Evolutionary conservation across 2,113 vertebrate genomes (phyloP), one percentile per base, ranked within the genome.

Genomic region (Myotis davidii): DNA sequence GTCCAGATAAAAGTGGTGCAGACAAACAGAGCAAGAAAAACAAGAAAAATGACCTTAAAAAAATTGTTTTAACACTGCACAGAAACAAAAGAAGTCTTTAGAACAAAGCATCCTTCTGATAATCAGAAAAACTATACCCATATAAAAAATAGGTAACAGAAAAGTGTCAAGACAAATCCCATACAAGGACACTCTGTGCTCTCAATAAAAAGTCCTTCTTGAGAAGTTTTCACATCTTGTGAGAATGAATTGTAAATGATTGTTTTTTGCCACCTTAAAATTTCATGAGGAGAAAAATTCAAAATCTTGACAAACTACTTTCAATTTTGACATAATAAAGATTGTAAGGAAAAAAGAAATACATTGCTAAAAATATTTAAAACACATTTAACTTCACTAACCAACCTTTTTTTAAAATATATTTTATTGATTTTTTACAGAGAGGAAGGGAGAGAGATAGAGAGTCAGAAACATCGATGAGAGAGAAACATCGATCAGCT

Each of bases 261-360:
- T 12, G 37, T 72, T 79, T 85, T 85, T 82, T 86, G 32, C 9
- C 32, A 86, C 61, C 34, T 70, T 90, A 54, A 93, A 85, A 39
- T 83, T 76, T 82, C 42, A 69, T 9, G 59, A 77, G 34, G 25
- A 82, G n/a, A 45, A 96, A 52, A 70, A 72, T 34, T 64, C 16
- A 86, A 93, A 90, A 90, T 76, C 74, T 69, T 70, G 42, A 93
- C 76, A 90, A 83, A 85, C 56, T 79, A 73, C 18, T 56, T 87
- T 77, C 45, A 56, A 87, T 70, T 83, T 59, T 83, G 32, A 83
- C 50, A 64, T 32, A 61, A 61, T n/a, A 52, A 70, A 61, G 48
- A 34, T 42, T 70, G 21, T 45, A 42, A 72, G 29, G 34, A 90
- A 90, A 74, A 18, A 21, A 85, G 2, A 59, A 45, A 52, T 76